Conservation (phyloP, 2,113 vertebrate genomes). For the Ivindomyrus marchei region DNA sequence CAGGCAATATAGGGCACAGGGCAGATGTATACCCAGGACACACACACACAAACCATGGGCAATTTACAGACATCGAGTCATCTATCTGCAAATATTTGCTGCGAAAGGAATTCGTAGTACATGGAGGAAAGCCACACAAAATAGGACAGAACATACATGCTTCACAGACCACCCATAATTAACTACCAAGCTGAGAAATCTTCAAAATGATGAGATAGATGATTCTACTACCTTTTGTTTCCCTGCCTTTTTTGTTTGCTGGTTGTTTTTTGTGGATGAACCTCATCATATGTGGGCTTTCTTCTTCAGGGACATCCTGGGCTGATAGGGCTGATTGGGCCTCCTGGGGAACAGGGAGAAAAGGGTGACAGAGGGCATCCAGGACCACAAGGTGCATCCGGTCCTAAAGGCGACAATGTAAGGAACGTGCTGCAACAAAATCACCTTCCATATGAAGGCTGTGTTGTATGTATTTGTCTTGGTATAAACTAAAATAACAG, state of each 20-base stretch:
- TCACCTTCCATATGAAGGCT: background rate
- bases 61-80: background rate
- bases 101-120: background rate
- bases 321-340: slow-evolving; percentile 91
- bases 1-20: background rate
- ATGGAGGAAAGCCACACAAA: background rate
- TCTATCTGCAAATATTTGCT: background rate
- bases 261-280: background rate
- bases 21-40: background rate
- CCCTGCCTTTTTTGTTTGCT: background rate
- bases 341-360: slow-evolving; percentile 88
- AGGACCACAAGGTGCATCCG: slow-evolving; percentile 78
- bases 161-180: background rate
- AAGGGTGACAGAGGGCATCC: slow-evolving; percentile 92
- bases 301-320: slow-evolving; percentile 82
- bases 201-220: background rate
- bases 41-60: background rate
- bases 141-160: background rate
- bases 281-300: background rate
- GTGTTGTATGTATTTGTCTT: background rate
- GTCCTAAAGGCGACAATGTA: slow-evolving; percentile 92
- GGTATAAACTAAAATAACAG: background rate
- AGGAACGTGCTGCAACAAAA: background rate
- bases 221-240: background rate
- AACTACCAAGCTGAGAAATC: background rate